Evolutionary conservation across 2,797 vertebrate genomes (phyloP), one percentile per base, ranked within the genome.

Genomic region (Telmatherina bonti): DNA sequence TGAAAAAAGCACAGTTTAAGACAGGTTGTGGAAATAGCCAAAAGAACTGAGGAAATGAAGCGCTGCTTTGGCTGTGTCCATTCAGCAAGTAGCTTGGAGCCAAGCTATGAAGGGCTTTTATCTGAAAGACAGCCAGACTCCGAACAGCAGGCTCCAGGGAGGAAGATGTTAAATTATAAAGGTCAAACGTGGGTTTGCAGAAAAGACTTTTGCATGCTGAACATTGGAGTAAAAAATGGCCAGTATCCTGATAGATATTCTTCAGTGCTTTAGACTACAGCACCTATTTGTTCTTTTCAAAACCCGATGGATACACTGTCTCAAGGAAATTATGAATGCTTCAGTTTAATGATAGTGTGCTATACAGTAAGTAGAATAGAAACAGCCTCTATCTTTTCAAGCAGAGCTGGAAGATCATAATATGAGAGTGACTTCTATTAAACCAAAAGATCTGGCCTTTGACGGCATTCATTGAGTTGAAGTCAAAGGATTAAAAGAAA

Each of bases 291-390:
- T 22, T 18, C 12, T 54, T 53, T 69, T 47, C 7, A 7, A 67
- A 67, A 45, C 31, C 56, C 15, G 41, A 9, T 15, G 24, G 24
- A 27, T 31, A 36, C 35, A 51, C 16, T 15, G 26, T 59, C 56
- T 59, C 22, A 52, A 9, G 26, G 56, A 43, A n/a, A 20, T 18
- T 13, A 61, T 61, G 27, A 70, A 54, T 35, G 47, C 49, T 10
- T 60, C 51, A 22, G 8, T 62, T 33, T 20, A 22, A 10, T 6
- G 5, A n/a, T 7, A 12, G 24, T 52, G 47, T 30, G 57, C 20
- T 38, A 29, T 59, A 58, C n/a, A n/a, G n/a, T n/a, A n/a, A 58
- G 43, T 68, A 41, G 11, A 31, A 36, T 30, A 58, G 24, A 59
- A 47, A 58, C 55, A 29, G 11, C 22, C 45, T 27, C 27, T 33